Evolutionary conservation across 2,888 invertebrate genomes (phyloP).

Genomic region (Heliconius aoede): DNA sequence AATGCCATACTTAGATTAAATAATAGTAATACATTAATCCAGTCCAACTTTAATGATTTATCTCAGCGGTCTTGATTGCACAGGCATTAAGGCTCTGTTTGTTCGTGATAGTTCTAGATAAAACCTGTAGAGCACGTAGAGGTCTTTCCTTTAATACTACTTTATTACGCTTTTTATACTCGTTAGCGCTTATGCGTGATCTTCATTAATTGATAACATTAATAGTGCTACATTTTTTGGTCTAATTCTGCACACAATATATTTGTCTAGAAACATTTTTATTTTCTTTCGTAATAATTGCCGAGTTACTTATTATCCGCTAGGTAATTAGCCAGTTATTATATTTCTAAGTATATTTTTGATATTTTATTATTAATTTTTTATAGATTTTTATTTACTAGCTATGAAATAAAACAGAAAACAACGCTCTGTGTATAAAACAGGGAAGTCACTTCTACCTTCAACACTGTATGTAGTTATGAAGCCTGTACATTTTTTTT

Average conservation of each 20-base stretch:
- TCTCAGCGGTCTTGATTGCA: constrained; percentile 4
- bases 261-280: neutral
- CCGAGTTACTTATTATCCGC: no score
- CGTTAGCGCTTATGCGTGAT: neutral
- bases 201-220: neutral
- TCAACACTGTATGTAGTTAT: no score
- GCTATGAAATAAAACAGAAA: no score
- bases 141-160: constrained; percentile 17
- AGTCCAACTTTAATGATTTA: neutral
- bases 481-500: no score
- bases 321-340: no score
- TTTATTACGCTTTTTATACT: constrained; percentile 8
- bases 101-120: constrained; percentile 26
- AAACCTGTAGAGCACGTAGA: constrained; percentile 22
- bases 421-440: no score
- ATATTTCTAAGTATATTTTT: no score
- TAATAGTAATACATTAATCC: neutral
- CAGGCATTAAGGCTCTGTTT: constrained; percentile 24
- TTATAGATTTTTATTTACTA: no score
- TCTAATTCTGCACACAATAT: neutral
- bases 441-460: no score
- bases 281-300: neutral
- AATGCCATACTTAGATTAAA: neutral
- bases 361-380: no score
- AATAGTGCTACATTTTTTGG: neutral